Base-by-base conservation (phyloP, 2,113 vertebrate genomes). In the Argyrosomus japonicus region DNA sequence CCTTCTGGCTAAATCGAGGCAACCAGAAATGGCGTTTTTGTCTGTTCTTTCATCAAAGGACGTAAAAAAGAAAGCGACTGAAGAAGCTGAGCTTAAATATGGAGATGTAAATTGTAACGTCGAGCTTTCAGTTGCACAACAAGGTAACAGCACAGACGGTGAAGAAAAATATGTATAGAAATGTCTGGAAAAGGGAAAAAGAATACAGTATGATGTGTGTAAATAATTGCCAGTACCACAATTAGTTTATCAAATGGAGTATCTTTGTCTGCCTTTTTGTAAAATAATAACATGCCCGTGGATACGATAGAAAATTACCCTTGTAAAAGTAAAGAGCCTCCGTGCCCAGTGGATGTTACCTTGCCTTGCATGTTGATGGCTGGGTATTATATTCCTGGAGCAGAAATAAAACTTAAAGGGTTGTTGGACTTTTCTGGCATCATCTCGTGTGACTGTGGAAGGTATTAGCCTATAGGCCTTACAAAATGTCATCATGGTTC, bases 381-480 rank as follows among this genome's bases (percentile, higher is more conserved):
- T 77, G 68, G 70, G 29, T 81, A 25, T 82, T 45, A 4, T 60
- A 17, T 78, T 63, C 62, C 54, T 76, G 68, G 51, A 75, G 13
- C 50, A 73, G 61, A 58, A 57, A 51, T 77, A 43, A 60, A 60
- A 68, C 32, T 5, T n/a, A 19, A 54, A 45, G 7, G 53, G 47
- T 40, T 43, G 9, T 45, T 48, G 48, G 40, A 47, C 3, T 12
- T 51, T n/a, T 40, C 40, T 57, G 65, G 5, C 53, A 19, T 47
- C 61, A 13, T 77, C n/a, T 68, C 4, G 15, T 71, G 69, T 81
- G 70, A 64, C n/a, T 79, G 15, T 62, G 53, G 69, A 71, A 81
- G 80, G 73, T 86, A 32, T 88, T 72, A 87, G 87, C 77, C 84
- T 29, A 56, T 70, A 91, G 87, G 89, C 91, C 90, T 91, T 88